A percentile compares a stretch with the other conserved stretches of the same genome.
phyloP scores from a whole-genome alignment of 2,888 invertebrate species.

The Malachius bipustulatus region DNA sequence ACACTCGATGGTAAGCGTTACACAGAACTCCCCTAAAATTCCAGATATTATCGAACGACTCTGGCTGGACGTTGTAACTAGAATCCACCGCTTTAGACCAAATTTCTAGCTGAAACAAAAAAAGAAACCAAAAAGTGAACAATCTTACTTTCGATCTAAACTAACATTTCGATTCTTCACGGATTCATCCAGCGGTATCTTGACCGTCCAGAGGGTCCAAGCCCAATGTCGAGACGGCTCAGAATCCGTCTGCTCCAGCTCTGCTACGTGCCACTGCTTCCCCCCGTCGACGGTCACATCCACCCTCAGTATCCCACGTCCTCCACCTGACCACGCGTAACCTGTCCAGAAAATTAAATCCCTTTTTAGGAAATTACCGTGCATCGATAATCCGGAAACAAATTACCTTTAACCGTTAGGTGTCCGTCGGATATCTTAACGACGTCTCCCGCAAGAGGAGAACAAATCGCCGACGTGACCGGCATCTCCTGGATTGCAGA shows the following conservation, averaged over 20 bases:
- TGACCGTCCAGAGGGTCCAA: slow-evolving; percentile 80
- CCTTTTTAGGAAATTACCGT: neutral
- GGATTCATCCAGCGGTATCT: slow-evolving; percentile 45
- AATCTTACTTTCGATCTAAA: too few species aligned
- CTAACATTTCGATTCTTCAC: too few species aligned
- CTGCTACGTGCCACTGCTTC: slow-evolving; percentile 64
- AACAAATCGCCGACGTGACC: slow-evolving; percentile 87
- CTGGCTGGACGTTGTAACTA: slow-evolving; percentile 91
- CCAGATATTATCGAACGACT: slow-evolving; percentile 86
- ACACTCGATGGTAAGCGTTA: slow-evolving; percentile 88
- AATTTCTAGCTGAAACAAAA: slow-evolving; percentile 52
- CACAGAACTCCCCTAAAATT: slow-evolving; percentile 88
- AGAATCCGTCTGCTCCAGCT: slow-evolving; percentile 43
- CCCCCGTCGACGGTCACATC: slow-evolving; percentile 82
- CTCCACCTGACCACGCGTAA: slow-evolving; percentile 94
- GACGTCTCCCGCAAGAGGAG: slow-evolving; percentile 53
- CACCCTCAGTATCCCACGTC: slow-evolving; percentile 77
- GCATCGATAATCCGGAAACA: neutral
- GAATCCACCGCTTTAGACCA: slow-evolving; percentile 87
- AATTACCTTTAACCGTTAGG: slow-evolving; percentile 53
- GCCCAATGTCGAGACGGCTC: slow-evolving; percentile 66
- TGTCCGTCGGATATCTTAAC: slow-evolving; percentile 43
- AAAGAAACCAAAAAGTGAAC: too few species aligned
- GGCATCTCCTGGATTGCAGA: slow-evolving; percentile 91
- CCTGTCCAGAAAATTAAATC: too few species aligned